Conservation (phyloP, 2,113 vertebrate species). For the Oxyruncus cristatus region DNA sequence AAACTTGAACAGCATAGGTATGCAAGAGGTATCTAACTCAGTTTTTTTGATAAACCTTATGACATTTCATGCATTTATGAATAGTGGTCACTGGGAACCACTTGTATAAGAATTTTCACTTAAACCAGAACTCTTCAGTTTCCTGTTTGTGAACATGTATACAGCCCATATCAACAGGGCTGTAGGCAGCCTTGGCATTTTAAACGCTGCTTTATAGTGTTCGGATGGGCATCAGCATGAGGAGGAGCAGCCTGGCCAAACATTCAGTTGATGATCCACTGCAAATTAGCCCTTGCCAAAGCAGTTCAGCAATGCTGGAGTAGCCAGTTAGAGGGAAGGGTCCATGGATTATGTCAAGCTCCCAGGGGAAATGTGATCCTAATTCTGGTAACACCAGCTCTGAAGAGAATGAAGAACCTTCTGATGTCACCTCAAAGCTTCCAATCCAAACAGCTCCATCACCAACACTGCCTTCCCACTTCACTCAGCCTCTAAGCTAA, state of each 20-base stretch:
- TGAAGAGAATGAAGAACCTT: not conserved
- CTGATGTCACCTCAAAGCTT: not conserved
- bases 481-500: not conserved
- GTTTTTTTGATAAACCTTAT: not conserved
- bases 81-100: not conserved
- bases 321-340: not conserved
- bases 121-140: not conserved
- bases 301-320: not conserved
- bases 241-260: not conserved
- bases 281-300: not conserved
- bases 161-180: not conserved
- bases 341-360: not conserved
- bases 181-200: not conserved
- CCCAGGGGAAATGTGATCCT: not conserved
- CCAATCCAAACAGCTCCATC: not conserved
- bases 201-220: not conserved
- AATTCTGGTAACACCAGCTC: not conserved
- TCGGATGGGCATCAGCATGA: accelerated
- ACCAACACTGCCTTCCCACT: not conserved
- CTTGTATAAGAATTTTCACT: not conserved
- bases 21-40: not conserved
- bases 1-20: not conserved
- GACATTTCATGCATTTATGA: not conserved
- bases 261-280: not conserved
- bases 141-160: not conserved